Evolutionary conservation across 2,888 invertebrate genomes (phyloP).

Genomic region (Doris montereyensis): DNA sequence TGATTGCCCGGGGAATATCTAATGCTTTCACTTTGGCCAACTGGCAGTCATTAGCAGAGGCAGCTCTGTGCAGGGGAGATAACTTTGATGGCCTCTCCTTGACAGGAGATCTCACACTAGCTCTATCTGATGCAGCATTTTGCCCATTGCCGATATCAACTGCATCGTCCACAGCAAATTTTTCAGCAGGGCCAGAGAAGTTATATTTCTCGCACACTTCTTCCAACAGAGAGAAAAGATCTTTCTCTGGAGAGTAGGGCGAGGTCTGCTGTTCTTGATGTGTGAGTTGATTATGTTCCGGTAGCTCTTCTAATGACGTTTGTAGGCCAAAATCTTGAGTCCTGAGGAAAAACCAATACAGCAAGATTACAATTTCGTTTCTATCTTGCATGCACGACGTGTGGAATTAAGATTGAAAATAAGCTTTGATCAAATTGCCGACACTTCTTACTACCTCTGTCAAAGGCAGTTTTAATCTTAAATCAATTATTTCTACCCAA

Average conservation of each 20-base stretch:
- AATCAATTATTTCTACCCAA: too few relatives aligned
- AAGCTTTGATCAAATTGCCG: too few relatives aligned
- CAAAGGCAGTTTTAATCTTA: too few relatives aligned
- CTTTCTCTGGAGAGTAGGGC: constrained; percentile 45
- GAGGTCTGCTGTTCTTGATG: constrained; percentile 49
- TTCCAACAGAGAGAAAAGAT: constrained; percentile 42
- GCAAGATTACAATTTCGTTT: not conserved
- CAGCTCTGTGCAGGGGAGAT: constrained; percentile 27
- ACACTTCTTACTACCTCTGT: too few relatives aligned
- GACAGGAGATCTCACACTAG: not conserved
- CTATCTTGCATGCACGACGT: too few relatives aligned
- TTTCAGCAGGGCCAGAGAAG: not conserved
- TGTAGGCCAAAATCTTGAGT: constrained; percentile 64
- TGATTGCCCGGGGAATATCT: constrained; percentile 37
- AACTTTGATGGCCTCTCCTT: not conserved
- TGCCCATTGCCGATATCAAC: not conserved
- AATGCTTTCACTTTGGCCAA: not conserved
- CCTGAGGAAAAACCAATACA: constrained; percentile 5
- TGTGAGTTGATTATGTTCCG: constrained; percentile 4
- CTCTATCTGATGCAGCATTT: not conserved
- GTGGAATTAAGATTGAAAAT: too few relatives aligned
- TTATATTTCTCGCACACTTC: constrained; percentile 34
- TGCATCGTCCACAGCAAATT: not conserved
- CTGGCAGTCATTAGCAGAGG: constrained; percentile 43
- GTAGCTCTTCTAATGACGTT: constrained; percentile 49